Evolutionary conservation across 2,888 invertebrate species (phyloP).

Genomic region (Nowickia ferox): DNA sequence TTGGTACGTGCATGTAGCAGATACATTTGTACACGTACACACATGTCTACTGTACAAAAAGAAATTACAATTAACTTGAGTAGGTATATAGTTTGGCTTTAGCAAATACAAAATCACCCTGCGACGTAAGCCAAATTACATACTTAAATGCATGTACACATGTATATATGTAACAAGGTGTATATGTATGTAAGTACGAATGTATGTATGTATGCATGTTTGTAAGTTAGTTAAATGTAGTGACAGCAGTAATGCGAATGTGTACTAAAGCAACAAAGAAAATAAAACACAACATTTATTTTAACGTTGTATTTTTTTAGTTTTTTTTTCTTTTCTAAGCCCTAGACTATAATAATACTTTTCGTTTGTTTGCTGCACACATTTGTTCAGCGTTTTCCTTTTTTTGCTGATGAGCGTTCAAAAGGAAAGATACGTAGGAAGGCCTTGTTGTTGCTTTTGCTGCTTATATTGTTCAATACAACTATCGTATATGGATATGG

Average conservation of each 20-base stretch:
- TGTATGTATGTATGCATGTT: neutral
- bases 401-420: conserved; percentile 58
- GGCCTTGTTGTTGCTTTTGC: conserved; percentile 43
- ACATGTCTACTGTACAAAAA: conserved; percentile 3
- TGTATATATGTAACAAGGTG: neutral
- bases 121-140: neutral
- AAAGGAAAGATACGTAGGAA: conserved; percentile 65
- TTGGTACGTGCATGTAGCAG: too few species aligned
- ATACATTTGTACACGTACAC: neutral
- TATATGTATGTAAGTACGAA: too few species aligned
- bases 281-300: conserved; percentile 38
- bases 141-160: neutral
- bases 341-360: conserved; percentile 56
- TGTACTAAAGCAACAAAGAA: conserved; percentile 42
- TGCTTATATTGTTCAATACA: conserved; percentile 49
- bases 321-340: conserved; percentile 37
- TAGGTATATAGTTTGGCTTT: conserved; percentile 37
- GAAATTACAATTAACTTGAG: conserved; percentile 40
- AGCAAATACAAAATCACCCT: neutral
- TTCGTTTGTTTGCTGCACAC: conserved; percentile 12
- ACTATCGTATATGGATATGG: conserved; percentile 64
- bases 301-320: conserved; percentile 25
- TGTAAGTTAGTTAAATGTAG: conserved; percentile 22
- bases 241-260: conserved; percentile 21
- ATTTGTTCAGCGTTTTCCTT: conserved; percentile 26